Base-by-base conservation (phyloP, 2,888 invertebrate species). In the Parochlus steinenii region DNA sequence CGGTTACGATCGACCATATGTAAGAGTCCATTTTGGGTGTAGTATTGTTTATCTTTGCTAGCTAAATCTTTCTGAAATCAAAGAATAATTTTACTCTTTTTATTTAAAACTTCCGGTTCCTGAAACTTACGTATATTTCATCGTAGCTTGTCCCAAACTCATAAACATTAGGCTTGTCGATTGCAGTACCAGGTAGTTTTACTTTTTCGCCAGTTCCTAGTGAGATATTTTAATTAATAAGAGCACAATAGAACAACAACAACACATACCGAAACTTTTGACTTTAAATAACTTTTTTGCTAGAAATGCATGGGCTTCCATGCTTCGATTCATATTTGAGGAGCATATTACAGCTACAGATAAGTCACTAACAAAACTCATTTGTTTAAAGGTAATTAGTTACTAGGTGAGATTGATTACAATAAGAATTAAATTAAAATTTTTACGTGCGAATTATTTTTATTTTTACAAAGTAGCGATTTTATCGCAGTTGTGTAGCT, bases 271-370 rank as follows among this genome's bases (percentile, higher is more conserved):
- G 15, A 17, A 14, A 22, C 23, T 24, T 52, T 82, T 75, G 1
- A 99, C 95, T 53, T 77, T 77, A 54, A 87, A 97, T 10, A 97
- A 97, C 52, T 93, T 93, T 64, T 98, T 98, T 37, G 89, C 83
- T 31, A 98, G 63, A 59, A 93, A 92, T 39, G 86, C 86, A 63
- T 99, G 98, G 11, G 97, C 97, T 64, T 98, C 98, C 98, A 98
- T 98, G 50, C 93, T 95, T 39, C 98, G 71, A 55, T 98, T 98
- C 90, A 98, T 98, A 58, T 98, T 98, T 51, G 93, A 95, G 6
- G 97, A 97, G 63, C 98, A 99, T 46, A 93, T 86, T 37, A 98
- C 92, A 16, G 97, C 97, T 48, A 97, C 72, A 50, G 71, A 76
- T 47, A 85, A 58, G 48, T 72, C 62, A 29, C 50, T 48, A 19